Conservation (phyloP, 2,113 vertebrate genomes). For the Rhadina sibilatrix region DNA sequence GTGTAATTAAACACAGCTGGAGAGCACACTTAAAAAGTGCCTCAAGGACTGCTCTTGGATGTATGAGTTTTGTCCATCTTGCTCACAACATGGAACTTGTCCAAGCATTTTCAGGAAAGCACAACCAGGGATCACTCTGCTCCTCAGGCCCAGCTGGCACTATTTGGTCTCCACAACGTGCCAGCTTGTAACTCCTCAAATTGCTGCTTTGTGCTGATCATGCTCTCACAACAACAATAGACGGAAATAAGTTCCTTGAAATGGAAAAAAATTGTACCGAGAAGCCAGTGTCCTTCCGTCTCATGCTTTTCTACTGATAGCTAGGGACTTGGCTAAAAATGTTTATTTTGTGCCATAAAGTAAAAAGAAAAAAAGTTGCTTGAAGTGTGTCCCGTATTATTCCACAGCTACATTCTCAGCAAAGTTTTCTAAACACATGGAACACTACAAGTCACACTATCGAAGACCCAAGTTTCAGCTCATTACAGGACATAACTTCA, state of each 20-base stretch:
- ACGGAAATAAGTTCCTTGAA: neutral
- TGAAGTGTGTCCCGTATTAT: neutral
- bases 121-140: neutral
- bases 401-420: neutral
- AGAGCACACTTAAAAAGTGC: neutral
- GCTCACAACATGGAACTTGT: neutral
- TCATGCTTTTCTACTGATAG: neutral
- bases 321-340: neutral
- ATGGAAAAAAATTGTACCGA: neutral
- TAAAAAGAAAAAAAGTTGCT: neutral
- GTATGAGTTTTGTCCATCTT: neutral
- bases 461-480: neutral
- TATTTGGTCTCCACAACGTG: accelerated
- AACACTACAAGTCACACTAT: neutral
- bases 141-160: neutral
- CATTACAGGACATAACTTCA: neutral
- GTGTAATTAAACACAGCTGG: neutral
- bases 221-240: neutral
- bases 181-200: neutral
- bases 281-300: accelerated
- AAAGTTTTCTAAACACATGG: neutral
- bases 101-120: neutral
- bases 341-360: neutral
- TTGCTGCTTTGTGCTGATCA: neutral
- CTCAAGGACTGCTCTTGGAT: neutral